Conservation (phyloP, 2,797 vertebrate species). For the Ambastaia sidthimunki region DNA sequence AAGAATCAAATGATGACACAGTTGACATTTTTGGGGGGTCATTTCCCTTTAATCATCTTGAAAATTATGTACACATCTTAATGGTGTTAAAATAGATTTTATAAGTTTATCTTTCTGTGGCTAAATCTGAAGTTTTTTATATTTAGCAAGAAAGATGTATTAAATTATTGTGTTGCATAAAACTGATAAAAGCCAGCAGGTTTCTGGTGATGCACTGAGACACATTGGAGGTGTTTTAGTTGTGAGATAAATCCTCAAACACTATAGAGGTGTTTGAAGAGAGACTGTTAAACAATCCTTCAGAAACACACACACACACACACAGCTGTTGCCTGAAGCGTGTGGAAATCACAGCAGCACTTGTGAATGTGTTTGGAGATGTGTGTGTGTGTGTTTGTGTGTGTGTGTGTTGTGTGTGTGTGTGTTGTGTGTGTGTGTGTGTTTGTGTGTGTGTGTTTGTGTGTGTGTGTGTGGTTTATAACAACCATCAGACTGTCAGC, state of each 20-base stretch:
- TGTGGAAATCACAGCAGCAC: not conserved
- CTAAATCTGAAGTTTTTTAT: not conserved
- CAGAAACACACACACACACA: not conserved
- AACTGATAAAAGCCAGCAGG: not conserved
- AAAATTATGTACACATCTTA: too few relatives aligned
- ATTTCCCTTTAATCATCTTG: too few relatives aligned
- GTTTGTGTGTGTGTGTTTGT: conserved; percentile 30
- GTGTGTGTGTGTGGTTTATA: conserved; percentile 30
- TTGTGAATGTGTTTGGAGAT: conserved; percentile 38
- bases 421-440: conserved; percentile 27
- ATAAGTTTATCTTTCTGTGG: not conserved
- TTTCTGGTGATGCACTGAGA: not conserved
- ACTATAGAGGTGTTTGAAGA: conserved; percentile 37
- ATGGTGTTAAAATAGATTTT: too few relatives aligned
- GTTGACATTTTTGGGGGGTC: too few relatives aligned
- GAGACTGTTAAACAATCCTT: not conserved
- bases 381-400: conserved; percentile 25
- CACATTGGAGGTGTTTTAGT: not conserved
- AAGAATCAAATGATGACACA: too few relatives aligned
- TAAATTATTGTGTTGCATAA: not conserved
- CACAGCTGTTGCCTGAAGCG: conserved; percentile 29
- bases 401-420: conserved; percentile 35
- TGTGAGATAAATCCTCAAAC: conserved; percentile 20
- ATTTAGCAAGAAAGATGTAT: not conserved
- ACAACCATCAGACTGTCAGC: conserved; percentile 25